A percentile compares a stretch with the other conserved stretches of the same genome.
phyloP scores from a whole-genome alignment of 2,113 vertebrate species.

The Callospermophilus lateralis region DNA sequence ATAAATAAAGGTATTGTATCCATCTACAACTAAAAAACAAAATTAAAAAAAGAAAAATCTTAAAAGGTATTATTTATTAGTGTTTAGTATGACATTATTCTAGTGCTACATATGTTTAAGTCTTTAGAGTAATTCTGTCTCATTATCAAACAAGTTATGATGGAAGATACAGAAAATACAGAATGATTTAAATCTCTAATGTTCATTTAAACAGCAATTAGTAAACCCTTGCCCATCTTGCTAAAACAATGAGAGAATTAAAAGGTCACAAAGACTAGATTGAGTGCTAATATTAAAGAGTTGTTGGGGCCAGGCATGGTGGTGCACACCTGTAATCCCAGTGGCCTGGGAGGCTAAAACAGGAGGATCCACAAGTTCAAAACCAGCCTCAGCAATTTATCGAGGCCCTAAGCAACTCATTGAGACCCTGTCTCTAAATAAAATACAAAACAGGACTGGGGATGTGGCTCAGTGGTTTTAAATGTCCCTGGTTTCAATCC shows the following conservation, averaged over 20 bases:
- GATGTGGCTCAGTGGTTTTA: no score
- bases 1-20: no score
- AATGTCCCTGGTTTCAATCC: no score
- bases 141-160: not conserved
- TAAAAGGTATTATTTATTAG: not conserved
- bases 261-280: not conserved
- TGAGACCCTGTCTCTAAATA: no score
- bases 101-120: not conserved
- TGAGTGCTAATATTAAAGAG: not conserved
- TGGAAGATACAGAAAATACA: not conserved
- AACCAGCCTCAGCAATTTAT: no score
- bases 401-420: no score
- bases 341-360: no score
- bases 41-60: not conserved
- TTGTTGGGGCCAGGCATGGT: no score
- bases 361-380: no score
- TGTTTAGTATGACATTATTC: conserved; percentile 17
- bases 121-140: not conserved
- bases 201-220: not conserved
- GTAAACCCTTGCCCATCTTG: not conserved
- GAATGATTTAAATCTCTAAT: conserved; percentile 22
- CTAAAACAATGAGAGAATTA: conserved; percentile 1
- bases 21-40: no score
- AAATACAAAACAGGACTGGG: no score
- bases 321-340: no score